Evolutionary conservation across 92 coral and sea anemone genomes (phyloP).

Genomic region (Epizoanthus stellaris): DNA sequence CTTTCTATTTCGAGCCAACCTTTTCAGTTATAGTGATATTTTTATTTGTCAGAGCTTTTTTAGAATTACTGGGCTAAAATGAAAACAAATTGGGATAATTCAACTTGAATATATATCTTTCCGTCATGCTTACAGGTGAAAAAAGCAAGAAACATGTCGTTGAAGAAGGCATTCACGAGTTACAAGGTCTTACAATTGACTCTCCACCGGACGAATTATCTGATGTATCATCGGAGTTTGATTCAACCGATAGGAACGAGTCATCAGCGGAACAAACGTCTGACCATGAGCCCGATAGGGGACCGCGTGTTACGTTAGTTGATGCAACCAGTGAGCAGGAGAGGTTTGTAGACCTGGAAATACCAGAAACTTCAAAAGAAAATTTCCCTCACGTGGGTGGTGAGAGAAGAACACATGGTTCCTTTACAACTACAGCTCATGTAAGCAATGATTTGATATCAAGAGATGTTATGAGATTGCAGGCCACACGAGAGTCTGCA

Average conservation of each 20-base stretch:
- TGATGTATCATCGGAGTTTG: conserved; percentile 81
- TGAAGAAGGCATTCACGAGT: neutral
- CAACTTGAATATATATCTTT: neutral
- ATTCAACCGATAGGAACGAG: conserved; percentile 66
- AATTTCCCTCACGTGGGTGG: neutral
- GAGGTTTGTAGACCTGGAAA: neutral
- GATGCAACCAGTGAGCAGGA: neutral
- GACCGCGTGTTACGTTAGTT: neutral
- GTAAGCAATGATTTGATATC: neutral
- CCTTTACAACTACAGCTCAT: too few species aligned
- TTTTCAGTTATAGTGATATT: too few species aligned
- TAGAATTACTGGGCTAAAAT: too few species aligned
- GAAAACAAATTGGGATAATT: neutral
- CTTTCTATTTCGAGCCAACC: too few species aligned
- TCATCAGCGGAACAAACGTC: conserved; percentile 33
- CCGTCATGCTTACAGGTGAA: conserved; percentile 4
- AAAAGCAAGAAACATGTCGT: neutral
- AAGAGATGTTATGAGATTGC: neutral
- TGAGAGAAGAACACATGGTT: neutral
- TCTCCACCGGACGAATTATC: conserved; percentile 49
- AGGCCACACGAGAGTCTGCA: too few species aligned
- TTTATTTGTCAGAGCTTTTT: too few species aligned
- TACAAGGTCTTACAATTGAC: neutral
- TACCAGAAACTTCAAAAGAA: neutral
- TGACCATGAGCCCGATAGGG: conserved; percentile 29